Evolutionary conservation across 1,140 invertebrate genomes (phyloP).

Genomic region (Schlechtendalia chinensis): DNA sequence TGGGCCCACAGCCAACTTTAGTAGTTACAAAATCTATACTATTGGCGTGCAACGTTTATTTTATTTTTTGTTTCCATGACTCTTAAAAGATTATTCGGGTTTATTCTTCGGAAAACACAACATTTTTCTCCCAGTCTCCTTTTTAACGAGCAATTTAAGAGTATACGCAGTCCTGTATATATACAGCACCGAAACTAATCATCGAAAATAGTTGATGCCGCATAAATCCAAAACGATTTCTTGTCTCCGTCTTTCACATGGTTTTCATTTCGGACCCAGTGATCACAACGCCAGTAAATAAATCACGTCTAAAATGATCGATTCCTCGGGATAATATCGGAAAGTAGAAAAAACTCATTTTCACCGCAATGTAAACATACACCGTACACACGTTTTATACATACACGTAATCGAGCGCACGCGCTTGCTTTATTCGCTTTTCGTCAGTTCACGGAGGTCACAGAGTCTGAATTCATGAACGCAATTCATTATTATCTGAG

Average conservation of each 20-base stretch:
- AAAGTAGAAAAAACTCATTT: background rate
- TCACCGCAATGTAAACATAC: background rate
- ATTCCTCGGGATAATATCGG: background rate
- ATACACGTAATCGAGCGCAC: no score
- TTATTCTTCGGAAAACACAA: background rate
- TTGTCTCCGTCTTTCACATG: background rate
- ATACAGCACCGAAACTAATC: background rate
- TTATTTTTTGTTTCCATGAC: background rate
- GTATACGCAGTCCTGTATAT: background rate
- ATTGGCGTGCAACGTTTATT: background rate
- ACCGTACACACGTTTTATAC: no score
- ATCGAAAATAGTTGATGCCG: background rate
- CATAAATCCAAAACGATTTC: background rate
- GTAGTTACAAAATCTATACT: background rate
- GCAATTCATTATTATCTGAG: background rate
- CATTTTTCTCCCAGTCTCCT: background rate
- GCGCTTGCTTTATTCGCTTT: no score
- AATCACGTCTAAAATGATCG: background rate
- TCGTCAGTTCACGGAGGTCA: no score
- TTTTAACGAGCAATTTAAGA: background rate
- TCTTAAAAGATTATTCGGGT: conserved; percentile 26
- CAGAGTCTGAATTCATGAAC: no score
- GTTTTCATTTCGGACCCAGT: background rate
- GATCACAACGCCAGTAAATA: background rate
- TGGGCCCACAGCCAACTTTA: background rate